These are phyloP conservation scores for Colletes latitarsis DNA, from an alignment of 1,140 invertebrate species.

Conservation along the genomic window DNA sequence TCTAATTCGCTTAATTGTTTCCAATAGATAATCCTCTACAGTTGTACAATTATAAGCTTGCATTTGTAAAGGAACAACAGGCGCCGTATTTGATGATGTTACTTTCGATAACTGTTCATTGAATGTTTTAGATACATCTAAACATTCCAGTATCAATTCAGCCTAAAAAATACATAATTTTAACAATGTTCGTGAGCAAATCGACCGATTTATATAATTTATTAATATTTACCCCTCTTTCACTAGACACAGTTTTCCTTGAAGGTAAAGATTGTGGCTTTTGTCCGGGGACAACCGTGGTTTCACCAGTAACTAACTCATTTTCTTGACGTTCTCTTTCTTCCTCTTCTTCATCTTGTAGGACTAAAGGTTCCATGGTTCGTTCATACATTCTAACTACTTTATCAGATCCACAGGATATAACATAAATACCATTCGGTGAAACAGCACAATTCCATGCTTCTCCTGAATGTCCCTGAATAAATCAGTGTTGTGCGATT, in stretches of 20 bases:
- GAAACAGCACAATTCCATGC: conserved; percentile 89
- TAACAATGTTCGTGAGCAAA: conserved; percentile 5
- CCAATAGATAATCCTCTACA: conserved; percentile 90
- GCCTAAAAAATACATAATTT: conserved; percentile 83
- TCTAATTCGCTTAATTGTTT: conserved; percentile 89
- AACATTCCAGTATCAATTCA: conserved; percentile 93
- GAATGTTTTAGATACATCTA: conserved; percentile 90
- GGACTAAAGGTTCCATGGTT: conserved; percentile 93
- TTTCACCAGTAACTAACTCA: conserved; percentile 88
- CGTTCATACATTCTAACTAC: conserved; percentile 93
- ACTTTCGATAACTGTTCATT: conserved; percentile 81
- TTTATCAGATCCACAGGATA: conserved; percentile 93
- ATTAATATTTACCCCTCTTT: conserved; percentile 88
- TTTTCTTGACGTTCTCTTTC: conserved; percentile 88
- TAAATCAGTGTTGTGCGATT: conserved; percentile 19
- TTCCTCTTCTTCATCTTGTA: conserved; percentile 95
- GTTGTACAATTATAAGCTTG: conserved; percentile 87
- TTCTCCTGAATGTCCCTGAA: conserved; percentile 89
- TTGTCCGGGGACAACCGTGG: conserved; percentile 85
- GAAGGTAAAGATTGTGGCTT: conserved; percentile 91
- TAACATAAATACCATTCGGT: conserved; percentile 90
- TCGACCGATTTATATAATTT: conserved; percentile 10
- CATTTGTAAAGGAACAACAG: conserved; percentile 88
- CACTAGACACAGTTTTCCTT: conserved; percentile 94
- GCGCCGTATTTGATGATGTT: conserved; percentile 71